phyloP scores from a whole-genome alignment of 64 coral and sea anemone genomes.

The Montipora sp. region DNA sequence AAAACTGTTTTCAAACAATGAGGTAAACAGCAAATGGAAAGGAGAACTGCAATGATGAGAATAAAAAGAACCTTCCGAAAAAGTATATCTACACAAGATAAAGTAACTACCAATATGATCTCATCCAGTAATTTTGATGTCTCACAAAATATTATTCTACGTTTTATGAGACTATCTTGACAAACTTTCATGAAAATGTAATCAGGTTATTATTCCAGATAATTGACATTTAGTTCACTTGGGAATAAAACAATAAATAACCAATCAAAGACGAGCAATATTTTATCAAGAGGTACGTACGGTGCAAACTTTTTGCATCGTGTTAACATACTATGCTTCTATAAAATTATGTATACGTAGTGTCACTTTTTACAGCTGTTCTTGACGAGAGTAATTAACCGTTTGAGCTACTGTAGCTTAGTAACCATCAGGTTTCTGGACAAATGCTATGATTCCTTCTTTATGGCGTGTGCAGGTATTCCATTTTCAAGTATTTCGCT shows the following conservation, averaged over 20 bases:
- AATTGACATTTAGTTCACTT: background rate
- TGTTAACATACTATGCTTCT: background rate
- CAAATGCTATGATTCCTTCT: conserved; percentile 41
- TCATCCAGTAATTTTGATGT: too few relatives aligned
- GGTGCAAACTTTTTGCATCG: background rate
- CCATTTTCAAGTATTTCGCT: conserved; percentile 32
- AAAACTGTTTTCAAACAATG: too few relatives aligned
- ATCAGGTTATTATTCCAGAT: background rate
- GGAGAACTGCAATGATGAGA: too few relatives aligned
- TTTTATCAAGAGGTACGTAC: background rate
- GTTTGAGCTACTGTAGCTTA: background rate
- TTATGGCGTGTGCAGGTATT: conserved; percentile 3
- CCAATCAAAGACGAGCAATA: background rate
- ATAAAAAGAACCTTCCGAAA: too few relatives aligned
- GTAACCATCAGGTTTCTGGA: background rate
- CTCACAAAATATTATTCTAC: too few relatives aligned
- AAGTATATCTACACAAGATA: too few relatives aligned
- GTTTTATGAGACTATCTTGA: too few relatives aligned
- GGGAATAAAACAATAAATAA: background rate
- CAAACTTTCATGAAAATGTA: too few relatives aligned
- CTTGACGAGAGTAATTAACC: background rate
- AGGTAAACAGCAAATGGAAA: too few relatives aligned
- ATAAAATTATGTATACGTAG: too few relatives aligned
- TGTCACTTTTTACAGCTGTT: background rate
- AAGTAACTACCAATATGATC: too few relatives aligned